Evolutionary conservation across 2,888 invertebrate genomes (phyloP), one percentile per base, ranked within the genome.

Genomic region (Drosophila atripex): DNA sequence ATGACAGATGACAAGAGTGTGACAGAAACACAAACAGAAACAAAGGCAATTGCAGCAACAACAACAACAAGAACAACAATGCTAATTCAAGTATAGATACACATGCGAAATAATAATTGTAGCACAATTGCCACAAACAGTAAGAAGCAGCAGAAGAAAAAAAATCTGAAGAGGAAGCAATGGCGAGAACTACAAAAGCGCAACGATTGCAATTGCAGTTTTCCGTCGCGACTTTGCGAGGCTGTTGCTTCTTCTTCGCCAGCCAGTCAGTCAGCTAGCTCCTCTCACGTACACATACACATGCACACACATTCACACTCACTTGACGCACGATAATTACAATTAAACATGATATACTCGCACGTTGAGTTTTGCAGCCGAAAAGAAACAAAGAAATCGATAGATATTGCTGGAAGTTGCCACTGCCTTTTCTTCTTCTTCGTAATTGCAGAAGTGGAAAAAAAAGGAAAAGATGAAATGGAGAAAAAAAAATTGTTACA

Each of bases 61-160:
- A 16, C 9, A 41, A 18, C 11, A 41, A 16, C 58, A 65, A 64
- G 60, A 57, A 71, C 38, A 72, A 69, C 80, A 86, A 86, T 72
- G 83, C 86, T 79, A 79, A 79, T 79, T 82, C 79, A 53, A 79
- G 86, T 79, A 79, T 80, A 80, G 84, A 86, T 80, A 80, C 80
- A 84, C 61, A 78, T 76, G 86, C 73, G 86, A 87, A 82, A 78
- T 77, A 83, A 88, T 82, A 82, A 82, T 86, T 82, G 82, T 86
- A 83, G 77, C 88, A 79, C 85, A 80, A 84, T 79, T 86, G 71
- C 74, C 55, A 23, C 21, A 23, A 28, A 28, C 58, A 72, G 66
- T 58, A 66, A 57, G 50, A 41, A 39, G 28, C 43, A 65, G 54
- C 1, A 23, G 21, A 23, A 23, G 4, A 23, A 21, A 21, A 21